Evolutionary conservation across 2,113 vertebrate genomes (phyloP).

Genomic region (Herpetotheres cachinnans): DNA sequence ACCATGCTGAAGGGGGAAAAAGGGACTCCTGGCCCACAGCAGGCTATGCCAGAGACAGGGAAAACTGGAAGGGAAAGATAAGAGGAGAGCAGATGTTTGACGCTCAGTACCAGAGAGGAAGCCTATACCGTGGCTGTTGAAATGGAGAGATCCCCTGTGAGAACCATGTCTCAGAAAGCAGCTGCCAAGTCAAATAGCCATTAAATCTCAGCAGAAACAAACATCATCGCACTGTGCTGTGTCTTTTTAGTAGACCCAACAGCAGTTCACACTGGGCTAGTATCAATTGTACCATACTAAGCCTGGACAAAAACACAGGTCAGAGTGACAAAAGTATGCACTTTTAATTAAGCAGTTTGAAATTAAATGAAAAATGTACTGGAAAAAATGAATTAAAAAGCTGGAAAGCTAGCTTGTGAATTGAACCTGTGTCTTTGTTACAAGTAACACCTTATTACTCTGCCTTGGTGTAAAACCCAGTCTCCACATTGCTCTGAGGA

Average conservation of each 20-base stretch:
- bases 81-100: conserved; percentile 51
- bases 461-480: neutral
- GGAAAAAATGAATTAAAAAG: neutral
- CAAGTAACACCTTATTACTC: neutral
- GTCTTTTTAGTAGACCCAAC: conserved; percentile 32
- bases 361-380: neutral
- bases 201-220: conserved; percentile 65
- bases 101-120: neutral
- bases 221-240: neutral
- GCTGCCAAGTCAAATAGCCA: conserved; percentile 56
- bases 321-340: neutral
- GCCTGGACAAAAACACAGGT: neutral
- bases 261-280: conserved; percentile 21
- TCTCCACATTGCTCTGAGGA: neutral
- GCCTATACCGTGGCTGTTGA: neutral
- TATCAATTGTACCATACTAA: neutral
- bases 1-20: neutral
- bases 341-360: neutral
- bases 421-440: neutral
- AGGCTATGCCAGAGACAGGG: neutral
- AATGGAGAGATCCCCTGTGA: conserved; percentile 55
- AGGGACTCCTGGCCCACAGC: neutral
- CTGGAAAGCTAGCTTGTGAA: neutral
- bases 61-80: conserved; percentile 37
- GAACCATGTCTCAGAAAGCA: conserved; percentile 36